Base-by-base conservation (phyloP, 2,113 vertebrate genomes). In the Columba janthina region DNA sequence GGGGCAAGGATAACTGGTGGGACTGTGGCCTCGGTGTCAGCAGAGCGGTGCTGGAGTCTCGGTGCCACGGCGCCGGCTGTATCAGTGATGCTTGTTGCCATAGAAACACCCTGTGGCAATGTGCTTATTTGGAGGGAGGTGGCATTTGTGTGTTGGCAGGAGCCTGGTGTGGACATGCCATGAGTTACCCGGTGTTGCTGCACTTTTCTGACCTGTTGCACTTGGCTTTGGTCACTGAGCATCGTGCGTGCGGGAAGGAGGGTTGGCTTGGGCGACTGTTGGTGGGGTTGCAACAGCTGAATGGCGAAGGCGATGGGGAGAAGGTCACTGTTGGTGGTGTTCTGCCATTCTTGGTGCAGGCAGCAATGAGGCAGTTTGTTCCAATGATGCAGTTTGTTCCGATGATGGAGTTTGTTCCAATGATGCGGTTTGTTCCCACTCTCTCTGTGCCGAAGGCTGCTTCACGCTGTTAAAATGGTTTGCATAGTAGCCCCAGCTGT, bases 171-270 rank as follows among this genome's bases (percentile, higher is more conserved):
- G 42, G 88, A 71, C 46, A 7, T 0, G 4, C 21, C 2, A 1
- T 1, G 4, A 0, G 2, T 54, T 25, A 32, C 34, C 46, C 18
- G 56, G 29, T 44, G 5, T 36, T 5, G 34, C 40, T 46, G 42
- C 25, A 1, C 46, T 54, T n/a, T 11, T 7, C 69, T 1, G 6
- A 60, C 66, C 66, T 31, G 53, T 16, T 31, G 13, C 4, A 0
- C 28, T 48, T 1, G 22, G 15, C 71, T 67, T 60, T 12, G 77
- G 70, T 9, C 4, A 0, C 36, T 12, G 2, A 25, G 5, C 1
- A 1, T 26, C 7, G 38, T 2, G 48, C 9, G 65, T 0, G 25
- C 0, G 2, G 36, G 20, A 36, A 9, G 50, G 32, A 56, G 48
- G 22, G 2, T 5, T 90, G 79, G 22, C 21, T 32, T 38, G 25